Base-by-base conservation (phyloP, 2,888 invertebrate species). In the Pharmacophagus antenor region DNA sequence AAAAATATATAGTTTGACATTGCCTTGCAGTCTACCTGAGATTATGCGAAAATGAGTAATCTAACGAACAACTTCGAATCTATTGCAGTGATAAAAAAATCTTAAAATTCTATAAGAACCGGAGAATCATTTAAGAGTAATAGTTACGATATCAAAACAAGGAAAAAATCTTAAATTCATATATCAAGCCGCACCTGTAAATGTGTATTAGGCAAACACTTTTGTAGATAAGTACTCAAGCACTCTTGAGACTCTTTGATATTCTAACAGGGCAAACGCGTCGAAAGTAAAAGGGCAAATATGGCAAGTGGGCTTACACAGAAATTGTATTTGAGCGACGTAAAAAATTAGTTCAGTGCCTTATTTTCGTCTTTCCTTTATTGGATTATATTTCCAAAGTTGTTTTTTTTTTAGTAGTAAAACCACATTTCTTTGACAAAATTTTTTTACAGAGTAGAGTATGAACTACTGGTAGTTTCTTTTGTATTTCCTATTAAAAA, bases 161-260 rank as follows among this genome's bases (percentile, higher is more conserved):
- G 3, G 7, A 5, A 7, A 25, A 25, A 3, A 25, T 6, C n/a
- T n/a, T n/a, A n/a, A n/a, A n/a, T 5, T 25, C 23, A 25, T 6
- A 25, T 25, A 25, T 31, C 12, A 27, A 27, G 12, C 41, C 3
- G 41, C n/a, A 41, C 2, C 15, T 41, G 41, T 41, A 2, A 25
- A 25, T 37, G 37, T 41, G 41, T 41, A 42, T 17, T 17, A 42
- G 6, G 10, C 42, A 42, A 21, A 42, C 42, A 53, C n/a, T 22
- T 51, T 1, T 23, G 23, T 23, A n/a, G 41, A 41, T 41, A 51
- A 51, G 37, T 21, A 37, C 41, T 23, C 42, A 42, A 53, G 23
- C 42, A 42, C 42, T 42, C n/a, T 17, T 17, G n/a, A 42, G 42
- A 42, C 71, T 67, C 69, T 64, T 66, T 60, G 20, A 31, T 50